A percentile compares a stretch with the other conserved stretches of the same genome.
Evolutionary conservation across 2,888 invertebrate genomes (phyloP).

Genomic region (Lamproptera curius): DNA sequence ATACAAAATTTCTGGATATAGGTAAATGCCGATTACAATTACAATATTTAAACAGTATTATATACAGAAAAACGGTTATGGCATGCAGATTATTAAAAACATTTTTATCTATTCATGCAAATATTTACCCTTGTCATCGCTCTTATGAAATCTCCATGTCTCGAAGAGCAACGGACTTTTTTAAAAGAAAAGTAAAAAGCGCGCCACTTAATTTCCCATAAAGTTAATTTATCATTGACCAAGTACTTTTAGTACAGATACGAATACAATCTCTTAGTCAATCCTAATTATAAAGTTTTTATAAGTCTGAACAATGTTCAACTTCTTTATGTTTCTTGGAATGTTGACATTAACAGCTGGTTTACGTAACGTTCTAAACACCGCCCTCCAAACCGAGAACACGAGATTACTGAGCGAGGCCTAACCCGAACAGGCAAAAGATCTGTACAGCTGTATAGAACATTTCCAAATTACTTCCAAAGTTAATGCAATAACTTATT

Average conservation of each 20-base stretch:
- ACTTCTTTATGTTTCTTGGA: slow-evolving; percentile 16
- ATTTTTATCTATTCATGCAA: neutral
- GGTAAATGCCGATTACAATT: no score
- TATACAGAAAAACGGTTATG: neutral
- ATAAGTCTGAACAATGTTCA: neutral
- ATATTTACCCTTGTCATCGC: slow-evolving; percentile 66
- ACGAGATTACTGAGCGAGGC: slow-evolving; percentile 59
- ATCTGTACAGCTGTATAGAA: slow-evolving; percentile 26
- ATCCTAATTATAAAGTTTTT: neutral
- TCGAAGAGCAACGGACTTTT: slow-evolving; percentile 52
- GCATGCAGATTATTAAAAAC: neutral
- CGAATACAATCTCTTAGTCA: neutral
- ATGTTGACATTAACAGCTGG: slow-evolving; percentile 57
- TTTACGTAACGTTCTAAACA: slow-evolving; percentile 67
- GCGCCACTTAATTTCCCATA: neutral
- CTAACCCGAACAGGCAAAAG: slow-evolving; percentile 40
- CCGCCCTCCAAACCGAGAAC: slow-evolving; percentile 63
- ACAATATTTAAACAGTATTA: neutral
- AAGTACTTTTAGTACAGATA: neutral
- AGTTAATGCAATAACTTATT: neutral
- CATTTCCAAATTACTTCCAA: neutral
- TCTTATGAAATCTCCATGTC: slow-evolving; percentile 62
- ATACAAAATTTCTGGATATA: neutral
- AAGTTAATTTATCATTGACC: neutral
- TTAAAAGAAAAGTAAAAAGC: slow-evolving; percentile 53